These are phyloP conservation scores for Drosophila mimica DNA, from an alignment of 2,888 invertebrate genomes.

Conservation along the genomic window DNA sequence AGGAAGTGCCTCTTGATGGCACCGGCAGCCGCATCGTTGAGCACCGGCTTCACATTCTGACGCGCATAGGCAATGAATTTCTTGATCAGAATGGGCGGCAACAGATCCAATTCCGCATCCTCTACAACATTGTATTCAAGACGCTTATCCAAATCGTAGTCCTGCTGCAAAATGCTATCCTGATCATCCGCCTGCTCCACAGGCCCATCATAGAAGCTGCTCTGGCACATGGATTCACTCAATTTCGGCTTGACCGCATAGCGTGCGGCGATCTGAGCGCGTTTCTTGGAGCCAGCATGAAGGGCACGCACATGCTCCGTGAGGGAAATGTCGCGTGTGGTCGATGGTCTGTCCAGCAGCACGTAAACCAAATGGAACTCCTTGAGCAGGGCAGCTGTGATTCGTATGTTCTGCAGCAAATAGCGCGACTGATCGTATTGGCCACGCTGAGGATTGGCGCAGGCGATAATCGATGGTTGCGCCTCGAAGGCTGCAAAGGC, in stretches of 20 bases:
- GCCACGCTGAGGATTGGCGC: slow-evolving; percentile 96
- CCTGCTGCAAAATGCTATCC: slow-evolving; percentile 65
- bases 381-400: slow-evolving; percentile 93
- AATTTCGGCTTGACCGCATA: slow-evolving; percentile 84
- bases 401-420: slow-evolving; percentile 94
- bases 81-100: slow-evolving; percentile 91
- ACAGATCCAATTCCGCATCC: slow-evolving; percentile 88
- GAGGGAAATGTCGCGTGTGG: slow-evolving; percentile 85
- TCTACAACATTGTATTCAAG: slow-evolving; percentile 79
- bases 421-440: slow-evolving; percentile 95
- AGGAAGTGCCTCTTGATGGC: slow-evolving; percentile 92
- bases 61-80: slow-evolving; percentile 97
- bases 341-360: slow-evolving; percentile 92
- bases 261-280: slow-evolving; percentile 67
- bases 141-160: slow-evolving; percentile 84
- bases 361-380: slow-evolving; percentile 97
- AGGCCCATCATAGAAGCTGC: slow-evolving; percentile 9
- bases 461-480: slow-evolving; percentile 94
- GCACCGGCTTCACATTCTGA: slow-evolving; percentile 93
- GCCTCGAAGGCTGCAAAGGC: slow-evolving; percentile 93
- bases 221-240: slow-evolving; percentile 80
- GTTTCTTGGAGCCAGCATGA: slow-evolving; percentile 86
- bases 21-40: slow-evolving; percentile 90
- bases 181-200: slow-evolving; percentile 20
- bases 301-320: slow-evolving; percentile 91